Conservation (phyloP, 1,140 invertebrate genomes). For the Anastatus disparis region DNA sequence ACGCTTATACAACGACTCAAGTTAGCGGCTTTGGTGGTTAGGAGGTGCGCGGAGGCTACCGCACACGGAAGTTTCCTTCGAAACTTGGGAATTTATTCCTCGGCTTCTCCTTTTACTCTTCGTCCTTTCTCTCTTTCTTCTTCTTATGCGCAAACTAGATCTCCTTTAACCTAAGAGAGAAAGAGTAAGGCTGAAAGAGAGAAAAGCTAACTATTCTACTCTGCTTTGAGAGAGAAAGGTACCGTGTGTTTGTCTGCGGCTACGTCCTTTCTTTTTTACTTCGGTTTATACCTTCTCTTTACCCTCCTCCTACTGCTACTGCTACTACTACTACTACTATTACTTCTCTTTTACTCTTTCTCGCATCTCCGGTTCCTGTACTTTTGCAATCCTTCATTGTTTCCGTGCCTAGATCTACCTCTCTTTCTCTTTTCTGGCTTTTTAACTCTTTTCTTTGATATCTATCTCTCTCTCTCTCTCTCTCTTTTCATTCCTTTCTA, state of each 20-base stretch:
- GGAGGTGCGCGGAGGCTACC: conserved; percentile 5
- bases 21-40: conserved; percentile 36
- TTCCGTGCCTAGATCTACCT: background rate
- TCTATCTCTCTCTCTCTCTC: background rate
- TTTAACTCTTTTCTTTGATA: background rate
- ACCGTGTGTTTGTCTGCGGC: conserved; percentile 43
- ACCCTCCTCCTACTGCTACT: background rate
- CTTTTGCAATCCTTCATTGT: conserved; percentile 16
- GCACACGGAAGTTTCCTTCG: conserved; percentile 44
- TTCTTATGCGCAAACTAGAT: no score
- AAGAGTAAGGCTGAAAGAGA: no score
- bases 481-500: background rate
- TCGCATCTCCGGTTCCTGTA: background rate
- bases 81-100: conserved; percentile 55
- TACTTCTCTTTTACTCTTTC: background rate
- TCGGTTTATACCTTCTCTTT: conserved; percentile 3
- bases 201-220: no score
- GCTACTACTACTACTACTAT: background rate
- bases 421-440: background rate
- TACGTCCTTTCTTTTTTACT: conserved; percentile 29
- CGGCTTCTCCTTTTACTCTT: conserved; percentile 33
- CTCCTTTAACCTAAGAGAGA: conserved; percentile 33
- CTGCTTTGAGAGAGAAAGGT: conserved; percentile 37
- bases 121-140: no score
- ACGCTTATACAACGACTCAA: conserved; percentile 34